phyloP scores from a whole-genome alignment of 37 sponge, comb jelly and placozoan species.

The Chondrilla cf. caribensis region DNA sequence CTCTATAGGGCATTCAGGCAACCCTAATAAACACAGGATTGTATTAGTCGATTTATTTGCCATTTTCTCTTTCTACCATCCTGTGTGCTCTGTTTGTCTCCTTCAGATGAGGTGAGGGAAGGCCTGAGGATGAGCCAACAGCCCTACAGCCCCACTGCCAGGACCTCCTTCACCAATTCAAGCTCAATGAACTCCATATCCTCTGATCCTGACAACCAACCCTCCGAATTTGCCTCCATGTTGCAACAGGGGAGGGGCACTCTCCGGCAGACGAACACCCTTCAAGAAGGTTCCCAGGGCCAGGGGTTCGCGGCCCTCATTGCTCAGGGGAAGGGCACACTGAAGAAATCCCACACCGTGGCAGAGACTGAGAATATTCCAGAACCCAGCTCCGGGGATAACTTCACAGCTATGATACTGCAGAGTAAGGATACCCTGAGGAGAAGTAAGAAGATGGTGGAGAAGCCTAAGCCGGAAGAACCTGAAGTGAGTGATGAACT shows the following conservation, averaged over 20 bases:
- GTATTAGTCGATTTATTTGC: too few relatives aligned
- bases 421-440: slow-evolving; percentile 3
- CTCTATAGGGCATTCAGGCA: too few relatives aligned
- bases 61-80: too few relatives aligned
- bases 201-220: not conserved
- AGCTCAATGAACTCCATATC: slow-evolving; percentile 10
- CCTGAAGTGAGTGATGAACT: slow-evolving; percentile 47
- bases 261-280: not conserved
- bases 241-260: slow-evolving; percentile 19
- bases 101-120: slow-evolving; percentile 21
- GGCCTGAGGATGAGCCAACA: not conserved
- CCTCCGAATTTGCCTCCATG: slow-evolving; percentile 4
- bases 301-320: not conserved
- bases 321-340: not conserved
- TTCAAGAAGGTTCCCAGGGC: not conserved
- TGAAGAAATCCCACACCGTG: slow-evolving; percentile 8
- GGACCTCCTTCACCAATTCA: not conserved
- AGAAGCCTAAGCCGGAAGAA: slow-evolving; percentile 21
- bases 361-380: not conserved
- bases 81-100: too few relatives aligned
- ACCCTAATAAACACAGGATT: too few relatives aligned
- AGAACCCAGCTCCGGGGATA: not conserved
- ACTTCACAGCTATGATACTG: slow-evolving; percentile 17
- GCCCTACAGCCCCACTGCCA: not conserved
- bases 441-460: not conserved